Conservation (phyloP, 2,797 vertebrate species). For the Lepus townsendii region DNA sequence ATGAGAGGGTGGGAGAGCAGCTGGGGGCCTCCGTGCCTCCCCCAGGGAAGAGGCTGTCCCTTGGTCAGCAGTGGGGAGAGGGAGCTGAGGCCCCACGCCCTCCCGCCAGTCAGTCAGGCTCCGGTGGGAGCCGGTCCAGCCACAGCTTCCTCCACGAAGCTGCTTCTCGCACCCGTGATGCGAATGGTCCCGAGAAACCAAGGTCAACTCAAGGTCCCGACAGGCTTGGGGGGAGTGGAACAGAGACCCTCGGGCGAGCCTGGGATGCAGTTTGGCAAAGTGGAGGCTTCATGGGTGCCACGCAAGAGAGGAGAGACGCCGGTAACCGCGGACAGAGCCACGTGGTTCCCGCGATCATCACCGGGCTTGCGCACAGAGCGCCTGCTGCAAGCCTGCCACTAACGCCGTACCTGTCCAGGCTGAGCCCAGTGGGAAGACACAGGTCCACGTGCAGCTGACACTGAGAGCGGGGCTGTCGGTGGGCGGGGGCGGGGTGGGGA, state of each 20-base stretch:
- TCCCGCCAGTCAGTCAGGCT: too few relatives aligned
- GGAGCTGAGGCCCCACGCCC: neutral
- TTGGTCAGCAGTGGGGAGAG: neutral
- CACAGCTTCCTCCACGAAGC: too few relatives aligned
- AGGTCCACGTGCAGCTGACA: too few relatives aligned
- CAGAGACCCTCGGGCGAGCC: neutral
- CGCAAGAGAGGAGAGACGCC: neutral
- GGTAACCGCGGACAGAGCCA: neutral
- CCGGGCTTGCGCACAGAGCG: neutral
- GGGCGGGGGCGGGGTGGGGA: too few relatives aligned
- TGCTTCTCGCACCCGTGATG: neutral
- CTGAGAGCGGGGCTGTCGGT: too few relatives aligned
- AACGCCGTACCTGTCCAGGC: accelerated
- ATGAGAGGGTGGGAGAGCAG: neutral
- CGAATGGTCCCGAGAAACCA: neutral
- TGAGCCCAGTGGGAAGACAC: neutral
- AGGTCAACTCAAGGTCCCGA: neutral
- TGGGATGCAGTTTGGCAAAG: neutral
- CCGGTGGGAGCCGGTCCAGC: too few relatives aligned
- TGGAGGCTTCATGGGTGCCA: neutral
- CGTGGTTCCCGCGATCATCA: neutral
- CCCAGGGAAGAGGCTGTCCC: neutral
- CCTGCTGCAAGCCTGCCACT: neutral
- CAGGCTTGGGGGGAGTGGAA: neutral
- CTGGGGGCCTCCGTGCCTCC: neutral